Base-by-base conservation (phyloP, 1,140 invertebrate genomes). In the Leptinotarsa undecemlineata region DNA sequence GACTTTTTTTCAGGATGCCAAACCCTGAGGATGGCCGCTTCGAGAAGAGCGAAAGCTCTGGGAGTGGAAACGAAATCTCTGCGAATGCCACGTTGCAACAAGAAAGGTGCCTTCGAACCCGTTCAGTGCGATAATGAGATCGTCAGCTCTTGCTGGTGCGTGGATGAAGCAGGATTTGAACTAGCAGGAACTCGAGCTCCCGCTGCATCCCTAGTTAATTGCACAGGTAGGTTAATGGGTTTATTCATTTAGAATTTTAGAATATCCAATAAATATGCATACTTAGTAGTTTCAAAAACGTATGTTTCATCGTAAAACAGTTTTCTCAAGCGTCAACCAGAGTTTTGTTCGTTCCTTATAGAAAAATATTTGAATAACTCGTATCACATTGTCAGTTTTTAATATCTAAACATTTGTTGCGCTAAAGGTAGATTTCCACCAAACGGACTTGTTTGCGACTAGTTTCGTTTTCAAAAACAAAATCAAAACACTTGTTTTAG, bases 131-230 rank as follows among this genome's bases (percentile, higher is more conserved):
- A 90, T 48, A 89, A 90, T 48, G 88, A 89, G 48, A 88, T 89
- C 47, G 86, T 90, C 64, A 89, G 87, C 75, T 86, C 86, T n/a
- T 95, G 94, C 81, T 96, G 92, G 92, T 95, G 94, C 81, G 92
- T 95, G 5, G 92, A 95, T 81, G 87, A 90, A 73, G 88, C 91
- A 67, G 94, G 94, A 1, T 91, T 90, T 78, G 94, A 95, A 86
- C 76, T 93, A 23, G 87, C 92, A 0, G 94, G 94, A 48, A 95
- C 93, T 0, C 86, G 92, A 48, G 92, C 90, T 1, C 85, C 89
- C 3, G 88, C 87, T 2, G 87, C 89, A 11, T 85, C 87, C 3
- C 84, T 89, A 6, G 90, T 95, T 15, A 92, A 93, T 80, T 95
- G 94, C 80, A 88, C 91, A 11, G 89, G 92, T 85, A 11, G 89